Evolutionary conservation across 2,113 vertebrate species (phyloP).

Genomic region (Platichthys flesus): DNA sequence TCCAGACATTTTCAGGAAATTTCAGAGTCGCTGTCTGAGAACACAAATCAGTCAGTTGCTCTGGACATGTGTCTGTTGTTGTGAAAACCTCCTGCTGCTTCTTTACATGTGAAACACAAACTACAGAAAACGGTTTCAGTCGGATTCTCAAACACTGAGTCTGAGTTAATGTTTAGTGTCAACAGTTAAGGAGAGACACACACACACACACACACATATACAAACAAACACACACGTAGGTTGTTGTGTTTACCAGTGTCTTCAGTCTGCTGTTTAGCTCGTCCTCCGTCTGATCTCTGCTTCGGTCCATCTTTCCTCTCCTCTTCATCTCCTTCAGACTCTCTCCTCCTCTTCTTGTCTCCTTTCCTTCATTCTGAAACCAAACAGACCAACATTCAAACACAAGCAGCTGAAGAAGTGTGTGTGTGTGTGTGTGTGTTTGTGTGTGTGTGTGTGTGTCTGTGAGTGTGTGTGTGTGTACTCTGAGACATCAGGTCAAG

Average conservation of each 20-base stretch:
- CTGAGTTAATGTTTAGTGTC: no score
- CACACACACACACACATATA: neutral
- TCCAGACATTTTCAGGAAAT: no score
- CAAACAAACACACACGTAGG: neutral
- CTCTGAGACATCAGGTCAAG: no score
- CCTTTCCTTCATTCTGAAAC: constrained; percentile 2
- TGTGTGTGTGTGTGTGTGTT: neutral
- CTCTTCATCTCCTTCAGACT: constrained; percentile 66
- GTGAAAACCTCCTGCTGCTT: no score
- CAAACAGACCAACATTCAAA: neutral
- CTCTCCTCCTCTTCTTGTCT: constrained; percentile 30
- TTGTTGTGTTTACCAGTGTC: constrained; percentile 51
- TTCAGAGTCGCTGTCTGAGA: no score
- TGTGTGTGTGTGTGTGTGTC: neutral
- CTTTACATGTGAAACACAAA: no score
- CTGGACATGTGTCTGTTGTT: no score
- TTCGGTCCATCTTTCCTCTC: constrained; percentile 66
- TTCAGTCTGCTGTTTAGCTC: constrained; percentile 55
- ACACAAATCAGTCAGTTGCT: no score
- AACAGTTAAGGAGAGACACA: neutral
- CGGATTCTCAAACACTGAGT: no score
- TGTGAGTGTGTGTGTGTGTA: neutral
- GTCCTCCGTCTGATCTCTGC: constrained; percentile 47
- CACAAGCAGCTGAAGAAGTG: no score
- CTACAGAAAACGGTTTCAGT: no score